Base-by-base conservation (phyloP, 1,140 invertebrate species). In the Drosophila nikananu region DNA sequence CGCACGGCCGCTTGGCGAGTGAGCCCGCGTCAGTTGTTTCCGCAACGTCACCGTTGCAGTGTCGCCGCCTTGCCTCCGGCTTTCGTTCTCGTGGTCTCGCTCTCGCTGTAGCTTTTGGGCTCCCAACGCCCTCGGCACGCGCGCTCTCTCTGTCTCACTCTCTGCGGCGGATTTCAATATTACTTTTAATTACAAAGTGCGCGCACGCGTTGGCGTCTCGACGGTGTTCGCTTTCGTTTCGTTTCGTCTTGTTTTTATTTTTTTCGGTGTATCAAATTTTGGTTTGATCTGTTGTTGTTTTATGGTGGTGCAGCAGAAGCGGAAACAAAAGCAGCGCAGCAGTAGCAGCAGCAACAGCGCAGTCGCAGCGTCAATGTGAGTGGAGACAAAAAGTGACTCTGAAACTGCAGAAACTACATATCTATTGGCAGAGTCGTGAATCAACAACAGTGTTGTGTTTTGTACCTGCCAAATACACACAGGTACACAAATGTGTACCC, bases 1-100 rank as follows among this genome's bases (percentile, higher is more conserved):
- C 23, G 8, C 15, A 17, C 46, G 23, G 44, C 21, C 21, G 44
- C 44, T 73, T 51, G 44, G 52, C 55, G 37, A 61, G 66, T 65
- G 68, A 63, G 74, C 63, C 83, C 76, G 54, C 73, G n/a, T 86
- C 70, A 87, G 84, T 87, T 87, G 83, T 72, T 80, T 83, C 55
- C 83, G 65, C 79, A 66, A 67, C 77, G 63, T 65, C 30, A 77
- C 54, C 75, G 67, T 67, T 57, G 83, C 62, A 63, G 52, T 58
- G 70, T 54, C 41, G 39, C 39, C 51, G 64, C 59, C 76, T 51
- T 65, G 60, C 58, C 55, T 66, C 61, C 39, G 52, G 60, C 57
- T 73, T 48, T 39, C 54, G 54, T 57, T 25, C 52, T 39, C 32
- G 30, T 41, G 48, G 54, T 64, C 49, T 37, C 48, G 42, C 55